Conservation (phyloP, 2,113 vertebrate species). For the Callospermophilus lateralis region DNA sequence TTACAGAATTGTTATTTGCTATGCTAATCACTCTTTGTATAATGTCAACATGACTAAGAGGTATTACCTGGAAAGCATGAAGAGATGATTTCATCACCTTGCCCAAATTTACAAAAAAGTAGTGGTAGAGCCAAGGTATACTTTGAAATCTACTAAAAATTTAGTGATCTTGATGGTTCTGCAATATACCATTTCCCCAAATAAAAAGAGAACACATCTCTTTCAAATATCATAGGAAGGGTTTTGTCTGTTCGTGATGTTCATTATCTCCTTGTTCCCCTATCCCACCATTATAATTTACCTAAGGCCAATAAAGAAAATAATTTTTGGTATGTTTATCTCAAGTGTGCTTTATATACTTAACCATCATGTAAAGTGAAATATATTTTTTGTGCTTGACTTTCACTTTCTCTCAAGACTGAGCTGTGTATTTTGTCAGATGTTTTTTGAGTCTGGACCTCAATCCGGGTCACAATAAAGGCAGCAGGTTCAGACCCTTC, state of each 20-base stretch:
- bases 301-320: neutral
- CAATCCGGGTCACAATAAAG: neutral
- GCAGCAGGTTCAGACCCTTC: neutral
- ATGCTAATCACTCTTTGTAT: neutral
- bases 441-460: neutral
- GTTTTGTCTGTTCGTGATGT: neutral
- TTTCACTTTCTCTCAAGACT: neutral
- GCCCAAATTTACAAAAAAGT: slow-evolving; percentile 57
- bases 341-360: neutral
- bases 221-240: neutral
- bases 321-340: neutral
- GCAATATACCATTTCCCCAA: neutral
- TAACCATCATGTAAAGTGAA: neutral
- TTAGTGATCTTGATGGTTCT: neutral
- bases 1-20: neutral
- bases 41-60: neutral
- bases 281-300: no score
- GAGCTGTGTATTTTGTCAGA: neutral
- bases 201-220: neutral
- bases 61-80: slow-evolving; percentile 32
- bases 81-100: slow-evolving; percentile 36
- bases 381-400: neutral
- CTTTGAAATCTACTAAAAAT: slow-evolving; percentile 34
- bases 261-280: neutral
- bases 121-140: neutral